Evolutionary conservation across 2,888 invertebrate species (phyloP), one percentile per base, ranked within the genome.

Genomic region (Eucera pruinosa): DNA sequence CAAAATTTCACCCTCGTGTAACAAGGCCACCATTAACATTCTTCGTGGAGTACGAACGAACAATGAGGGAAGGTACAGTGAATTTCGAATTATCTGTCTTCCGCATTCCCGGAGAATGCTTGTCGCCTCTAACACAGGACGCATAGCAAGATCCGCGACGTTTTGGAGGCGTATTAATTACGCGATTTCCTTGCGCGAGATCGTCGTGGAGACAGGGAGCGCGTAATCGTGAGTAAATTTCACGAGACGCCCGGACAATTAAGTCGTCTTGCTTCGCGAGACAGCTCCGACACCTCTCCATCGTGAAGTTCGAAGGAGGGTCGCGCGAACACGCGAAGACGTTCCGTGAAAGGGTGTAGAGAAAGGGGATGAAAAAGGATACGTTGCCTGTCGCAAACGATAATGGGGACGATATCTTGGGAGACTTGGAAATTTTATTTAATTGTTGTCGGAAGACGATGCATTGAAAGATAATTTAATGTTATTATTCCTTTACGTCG

Each of bases 141-240:
- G 9, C 54, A 58, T 64, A 60, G 61, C 57, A 23, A 52, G 68
- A 65, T 48, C 30, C 52, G 45, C 61, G 76, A 39, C 67, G 65
- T 69, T 70, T 78, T 52, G 48, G 70, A 62, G 76, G 70, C 61
- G 76, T 84, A 84, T 84, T 84, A 84, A 84, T 82, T 84, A 78
- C 77, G 50, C 65, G 81, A 79, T 77, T 74, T 62, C 68, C 62
- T 58, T 39, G 48, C 41, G n/a, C 54, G 36, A 55, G 52, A 68
- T 81, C 83, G 48, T 36, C 39, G 50, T 6, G 20, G 58, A 23
- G 60, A n/a, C 30, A 43, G 43, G 57, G 55, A 48, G 30, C 61
- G 64, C 36, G 66, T 58, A 74, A 76, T 78, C 83, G 69, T 81
- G 67, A 77, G 77, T 70, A 72, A 79, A 79, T 83, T 85, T 68